phyloP scores from a whole-genome alignment of 2,797 vertebrate species.

The Phalanger gymnotis region DNA sequence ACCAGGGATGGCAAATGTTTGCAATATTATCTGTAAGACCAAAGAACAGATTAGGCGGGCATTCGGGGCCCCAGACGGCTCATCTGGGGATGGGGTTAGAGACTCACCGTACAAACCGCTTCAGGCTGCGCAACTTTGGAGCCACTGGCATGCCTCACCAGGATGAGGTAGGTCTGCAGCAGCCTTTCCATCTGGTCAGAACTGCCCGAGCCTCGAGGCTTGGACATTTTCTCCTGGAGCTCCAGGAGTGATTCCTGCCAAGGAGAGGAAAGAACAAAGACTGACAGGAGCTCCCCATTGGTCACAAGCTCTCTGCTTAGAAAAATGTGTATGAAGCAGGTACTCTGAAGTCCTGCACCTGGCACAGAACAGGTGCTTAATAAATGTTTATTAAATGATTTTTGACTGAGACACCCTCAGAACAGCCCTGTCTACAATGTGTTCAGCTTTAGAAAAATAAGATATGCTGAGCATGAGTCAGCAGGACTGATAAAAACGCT shows the following conservation, averaged over 20 bases:
- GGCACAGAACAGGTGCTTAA: background rate
- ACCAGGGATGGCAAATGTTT: conserved; percentile 83
- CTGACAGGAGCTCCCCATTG: background rate
- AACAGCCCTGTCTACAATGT: background rate
- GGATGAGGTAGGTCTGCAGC: conserved; percentile 89
- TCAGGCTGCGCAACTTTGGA: conserved; percentile 91
- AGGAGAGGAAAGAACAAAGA: background rate
- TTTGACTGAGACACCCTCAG: background rate
- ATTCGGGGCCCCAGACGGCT: background rate
- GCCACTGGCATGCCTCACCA: conserved; percentile 89
- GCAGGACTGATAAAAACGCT: background rate
- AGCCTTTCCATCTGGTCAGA: conserved; percentile 92
- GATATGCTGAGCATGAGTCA: background rate
- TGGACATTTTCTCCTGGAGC: conserved; percentile 83
- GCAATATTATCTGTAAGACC: conserved; percentile 86
- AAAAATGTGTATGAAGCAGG: background rate
- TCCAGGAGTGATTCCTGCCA: conserved; percentile 86
- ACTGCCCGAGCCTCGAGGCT: conserved; percentile 70
- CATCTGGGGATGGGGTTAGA: background rate
- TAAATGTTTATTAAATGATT: background rate
- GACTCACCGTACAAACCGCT: conserved; percentile 89
- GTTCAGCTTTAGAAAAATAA: background rate
- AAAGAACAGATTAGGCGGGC: conserved; percentile 39
- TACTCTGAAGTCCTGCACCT: background rate
- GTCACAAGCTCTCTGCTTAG: background rate